Percentiles rank a stretch among this genome's conserved stretches.
phyloP scores from a whole-genome alignment of 1,140 invertebrate species.

The Leptopilina clavipes region DNA sequence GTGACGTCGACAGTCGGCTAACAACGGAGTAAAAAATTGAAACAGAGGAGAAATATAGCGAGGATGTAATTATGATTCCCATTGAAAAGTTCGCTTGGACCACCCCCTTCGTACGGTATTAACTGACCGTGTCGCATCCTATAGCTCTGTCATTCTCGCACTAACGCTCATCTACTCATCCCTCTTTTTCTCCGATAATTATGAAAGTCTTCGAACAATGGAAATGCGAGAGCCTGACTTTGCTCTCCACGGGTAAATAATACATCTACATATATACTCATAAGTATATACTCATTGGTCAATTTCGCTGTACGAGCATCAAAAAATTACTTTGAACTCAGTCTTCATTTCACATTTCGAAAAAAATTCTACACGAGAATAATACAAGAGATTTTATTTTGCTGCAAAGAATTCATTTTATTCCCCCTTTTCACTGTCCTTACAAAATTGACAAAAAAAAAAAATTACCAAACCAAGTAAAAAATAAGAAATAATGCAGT shows the following conservation, averaged over 20 bases:
- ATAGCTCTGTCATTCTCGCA: conserved; percentile 36
- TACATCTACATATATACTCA: background rate
- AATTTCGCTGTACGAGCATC: conserved; percentile 7
- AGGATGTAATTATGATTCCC: conserved; percentile 31
- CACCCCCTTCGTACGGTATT: conserved; percentile 8
- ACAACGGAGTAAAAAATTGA: conserved; percentile 37
- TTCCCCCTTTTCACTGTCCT: background rate
- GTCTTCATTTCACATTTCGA: background rate
- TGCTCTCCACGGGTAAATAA: conserved; percentile 6
- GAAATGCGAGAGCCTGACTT: conserved; percentile 27
- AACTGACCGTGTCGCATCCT: conserved; percentile 5
- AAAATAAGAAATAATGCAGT: no score
- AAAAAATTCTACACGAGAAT: background rate
- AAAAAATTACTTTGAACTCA: conserved; percentile 27
- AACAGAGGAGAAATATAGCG: conserved; percentile 39
- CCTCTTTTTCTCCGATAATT: conserved; percentile 33
- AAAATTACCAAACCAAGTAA: no score
- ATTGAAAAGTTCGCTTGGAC: conserved; percentile 28
- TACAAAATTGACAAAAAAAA: background rate
- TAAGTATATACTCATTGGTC: conserved; percentile 24
- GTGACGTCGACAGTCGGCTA: conserved; percentile 5
- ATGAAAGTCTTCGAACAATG: conserved; percentile 33
- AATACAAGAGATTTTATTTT: background rate
- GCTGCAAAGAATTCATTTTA: background rate
- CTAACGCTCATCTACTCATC: conserved; percentile 20